These are phyloP conservation scores for Glaucopsyche alexis DNA, from an alignment of 2,888 invertebrate genomes.

Conservation along the genomic window DNA sequence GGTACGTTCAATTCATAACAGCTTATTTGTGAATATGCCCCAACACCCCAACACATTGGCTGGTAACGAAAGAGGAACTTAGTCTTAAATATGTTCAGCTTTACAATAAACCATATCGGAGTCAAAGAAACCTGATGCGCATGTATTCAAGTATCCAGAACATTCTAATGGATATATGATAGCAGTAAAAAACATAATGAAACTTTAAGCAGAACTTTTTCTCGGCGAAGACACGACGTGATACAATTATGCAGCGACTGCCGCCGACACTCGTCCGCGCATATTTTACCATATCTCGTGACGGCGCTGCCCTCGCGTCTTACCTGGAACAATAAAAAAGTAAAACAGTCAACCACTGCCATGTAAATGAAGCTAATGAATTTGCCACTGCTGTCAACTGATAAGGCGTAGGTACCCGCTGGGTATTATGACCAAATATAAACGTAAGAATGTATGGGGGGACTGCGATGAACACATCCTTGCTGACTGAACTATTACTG, in stretches of 20 bases:
- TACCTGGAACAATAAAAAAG: conserved; percentile 46
- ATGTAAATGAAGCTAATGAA: conserved; percentile 10
- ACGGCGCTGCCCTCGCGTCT: conserved; percentile 30
- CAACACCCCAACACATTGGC: too few relatives aligned
- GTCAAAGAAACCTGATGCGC: neutral
- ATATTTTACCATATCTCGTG: conserved; percentile 28
- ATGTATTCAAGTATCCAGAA: conserved; percentile 10
- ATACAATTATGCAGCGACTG: conserved; percentile 27
- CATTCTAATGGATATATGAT: conserved; percentile 17
- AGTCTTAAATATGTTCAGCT: neutral
- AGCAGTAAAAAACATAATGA: conserved; percentile 22
- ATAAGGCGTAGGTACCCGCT: neutral
- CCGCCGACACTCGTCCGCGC: conserved; percentile 30
- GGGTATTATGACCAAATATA: neutral
- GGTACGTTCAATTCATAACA: too few relatives aligned
- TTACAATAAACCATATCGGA: neutral
- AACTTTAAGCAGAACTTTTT: conserved; percentile 12
- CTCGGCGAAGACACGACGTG: conserved; percentile 8
- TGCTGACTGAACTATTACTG: neutral
- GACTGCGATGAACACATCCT: neutral
- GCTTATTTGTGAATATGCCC: too few relatives aligned
- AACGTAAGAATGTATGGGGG: neutral
- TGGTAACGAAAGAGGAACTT: neutral
- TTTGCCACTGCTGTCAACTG: neutral
- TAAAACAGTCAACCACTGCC: conserved; percentile 23